Conservation (phyloP, 2,888 invertebrate species). For the Tenthredo distinguenda region DNA sequence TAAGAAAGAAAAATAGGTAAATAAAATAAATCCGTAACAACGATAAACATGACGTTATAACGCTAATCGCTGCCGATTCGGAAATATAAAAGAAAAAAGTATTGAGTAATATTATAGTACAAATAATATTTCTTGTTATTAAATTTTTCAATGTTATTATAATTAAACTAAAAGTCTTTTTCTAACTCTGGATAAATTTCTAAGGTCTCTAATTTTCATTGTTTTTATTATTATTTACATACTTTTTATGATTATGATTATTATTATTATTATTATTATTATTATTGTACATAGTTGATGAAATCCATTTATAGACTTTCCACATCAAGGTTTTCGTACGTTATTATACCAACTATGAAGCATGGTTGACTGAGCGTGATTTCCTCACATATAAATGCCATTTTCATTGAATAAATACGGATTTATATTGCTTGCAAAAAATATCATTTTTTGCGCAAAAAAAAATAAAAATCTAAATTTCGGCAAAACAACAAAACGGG, state of each 20-base stretch:
- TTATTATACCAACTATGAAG: neutral
- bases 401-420: neutral
- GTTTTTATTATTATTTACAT: neutral
- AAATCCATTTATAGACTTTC: neutral
- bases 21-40: constrained; percentile 25
- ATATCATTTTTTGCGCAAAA: neutral
- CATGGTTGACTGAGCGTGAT: neutral
- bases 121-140: neutral
- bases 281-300: neutral
- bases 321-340: constrained; percentile 5
- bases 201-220: neutral
- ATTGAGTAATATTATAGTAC: constrained; percentile 16
- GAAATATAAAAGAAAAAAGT: neutral
- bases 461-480: neutral
- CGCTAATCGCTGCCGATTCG: constrained; percentile 26
- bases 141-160: neutral
- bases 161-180: neutral
- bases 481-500: neutral
- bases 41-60: constrained; percentile 15
- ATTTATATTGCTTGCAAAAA: neutral
- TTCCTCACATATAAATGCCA: neutral
- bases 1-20: neutral
- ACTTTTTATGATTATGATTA: neutral
- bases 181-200: neutral
- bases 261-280: neutral